These are phyloP conservation scores for Epistrophella euchroma DNA, from an alignment of 2,888 invertebrate species.

Conservation along the genomic window DNA sequence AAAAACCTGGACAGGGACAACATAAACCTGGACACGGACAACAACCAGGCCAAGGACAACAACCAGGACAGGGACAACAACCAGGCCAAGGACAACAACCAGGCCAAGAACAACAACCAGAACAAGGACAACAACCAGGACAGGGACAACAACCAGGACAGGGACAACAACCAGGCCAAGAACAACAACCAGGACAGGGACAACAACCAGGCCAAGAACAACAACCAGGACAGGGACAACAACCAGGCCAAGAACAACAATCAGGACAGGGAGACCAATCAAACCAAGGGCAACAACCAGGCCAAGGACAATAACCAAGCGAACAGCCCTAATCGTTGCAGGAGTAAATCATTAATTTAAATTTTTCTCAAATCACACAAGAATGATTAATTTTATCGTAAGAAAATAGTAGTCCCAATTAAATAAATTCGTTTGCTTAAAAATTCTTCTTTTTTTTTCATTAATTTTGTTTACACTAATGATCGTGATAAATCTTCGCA, in stretches of 20 bases:
- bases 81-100: conserved; percentile 23
- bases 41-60: conserved; percentile 27
- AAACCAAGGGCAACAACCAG: too few species aligned
- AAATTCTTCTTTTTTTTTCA: too few species aligned
- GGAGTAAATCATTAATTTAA: not conserved
- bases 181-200: not conserved
- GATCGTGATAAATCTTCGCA: too few species aligned
- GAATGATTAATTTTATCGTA: not conserved
- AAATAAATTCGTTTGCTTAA: not conserved
- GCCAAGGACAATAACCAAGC: not conserved
- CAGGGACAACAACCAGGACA: conserved; percentile 9
- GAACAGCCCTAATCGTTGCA: not conserved
- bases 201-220: conserved; percentile 7
- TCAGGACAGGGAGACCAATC: too few species aligned
- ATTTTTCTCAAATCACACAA: not conserved
- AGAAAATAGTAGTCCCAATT: not conserved
- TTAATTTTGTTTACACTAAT: too few species aligned
- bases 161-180: conserved; percentile 26
- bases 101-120: conserved; percentile 1
- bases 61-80: conserved; percentile 15
- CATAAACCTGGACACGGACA: conserved; percentile 29
- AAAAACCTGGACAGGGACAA: conserved; percentile 24
- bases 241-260: too few species aligned
- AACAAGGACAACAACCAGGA: conserved; percentile 11
- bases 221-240: too few species aligned